Conservation (phyloP, 2,888 invertebrate species). For the Ectropis crepuscularia region DNA sequence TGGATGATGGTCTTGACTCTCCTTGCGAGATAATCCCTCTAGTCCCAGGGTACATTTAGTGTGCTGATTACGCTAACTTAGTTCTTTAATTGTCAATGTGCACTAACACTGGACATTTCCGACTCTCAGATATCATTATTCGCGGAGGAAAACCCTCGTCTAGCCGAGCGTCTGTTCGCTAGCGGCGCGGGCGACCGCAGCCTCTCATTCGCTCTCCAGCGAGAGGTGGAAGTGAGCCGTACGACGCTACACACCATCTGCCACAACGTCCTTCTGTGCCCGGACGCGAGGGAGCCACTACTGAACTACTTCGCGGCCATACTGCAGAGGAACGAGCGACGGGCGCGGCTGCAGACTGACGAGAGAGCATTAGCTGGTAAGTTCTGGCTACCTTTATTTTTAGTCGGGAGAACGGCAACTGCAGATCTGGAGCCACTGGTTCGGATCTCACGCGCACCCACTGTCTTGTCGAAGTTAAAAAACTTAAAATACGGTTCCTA, state of each 20-base stretch:
- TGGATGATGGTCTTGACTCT: too few species aligned
- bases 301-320: conserved; percentile 92
- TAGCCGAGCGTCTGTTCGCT: conserved; percentile 89
- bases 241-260: conserved; percentile 91
- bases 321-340: conserved; percentile 92
- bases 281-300: conserved; percentile 91
- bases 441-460: too few species aligned
- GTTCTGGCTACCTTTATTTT: conserved; percentile 29
- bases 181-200: conserved; percentile 87
- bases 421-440: too few species aligned
- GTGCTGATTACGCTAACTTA: too few species aligned
- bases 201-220: conserved; percentile 89
- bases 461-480: too few species aligned
- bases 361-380: conserved; percentile 91
- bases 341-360: conserved; percentile 95
- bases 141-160: conserved; percentile 95
- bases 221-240: conserved; percentile 92
- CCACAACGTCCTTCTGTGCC: conserved; percentile 92
- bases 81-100: too few species aligned
- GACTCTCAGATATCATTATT: conserved; percentile 88
- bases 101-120: background rate
- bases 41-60: too few species aligned
- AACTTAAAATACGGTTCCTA: too few species aligned
- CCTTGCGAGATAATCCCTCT: too few species aligned
- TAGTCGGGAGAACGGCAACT: too few species aligned